Evolutionary conservation across 2,888 invertebrate genomes (phyloP).

Genomic region (Ophion ventricosus): DNA sequence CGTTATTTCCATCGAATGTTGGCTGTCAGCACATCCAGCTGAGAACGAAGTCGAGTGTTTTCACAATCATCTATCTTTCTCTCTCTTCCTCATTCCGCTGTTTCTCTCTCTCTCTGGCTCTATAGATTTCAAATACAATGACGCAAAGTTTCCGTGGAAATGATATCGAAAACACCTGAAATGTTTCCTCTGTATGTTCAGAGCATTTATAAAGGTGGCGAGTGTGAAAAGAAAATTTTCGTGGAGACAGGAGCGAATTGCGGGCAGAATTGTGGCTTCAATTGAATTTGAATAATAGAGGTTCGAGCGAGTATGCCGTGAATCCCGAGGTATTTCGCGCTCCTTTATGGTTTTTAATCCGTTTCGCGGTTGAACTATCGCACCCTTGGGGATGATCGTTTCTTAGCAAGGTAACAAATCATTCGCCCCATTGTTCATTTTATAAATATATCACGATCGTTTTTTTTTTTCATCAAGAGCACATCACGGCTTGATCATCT

Average conservation of each 20-base stretch:
- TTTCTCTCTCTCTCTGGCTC: no score
- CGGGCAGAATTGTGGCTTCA: constrained; percentile 71
- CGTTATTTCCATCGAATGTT: no score
- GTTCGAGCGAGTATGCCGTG: constrained; percentile 71
- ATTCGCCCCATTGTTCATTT: constrained; percentile 4
- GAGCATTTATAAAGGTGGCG: not conserved
- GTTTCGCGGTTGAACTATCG: constrained; percentile 76
- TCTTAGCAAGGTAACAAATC: constrained; percentile 15
- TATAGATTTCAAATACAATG: no score
- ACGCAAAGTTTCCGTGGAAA: no score
- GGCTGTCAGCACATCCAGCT: no score
- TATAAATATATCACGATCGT: constrained; percentile 9
- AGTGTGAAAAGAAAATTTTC: constrained; percentile 31
- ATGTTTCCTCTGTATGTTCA: not conserved
- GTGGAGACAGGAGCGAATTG: constrained; percentile 48
- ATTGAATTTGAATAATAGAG: constrained; percentile 81
- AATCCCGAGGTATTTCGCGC: constrained; percentile 72
- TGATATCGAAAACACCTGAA: not conserved
- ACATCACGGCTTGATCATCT: not conserved
- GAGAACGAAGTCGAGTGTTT: no score
- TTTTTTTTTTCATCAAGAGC: not conserved
- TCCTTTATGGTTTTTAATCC: constrained; percentile 79
- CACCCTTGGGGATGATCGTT: constrained; percentile 63
- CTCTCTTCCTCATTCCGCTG: no score
- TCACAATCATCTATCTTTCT: no score